Evolutionary conservation across 2,888 invertebrate species (phyloP).

Genomic region (Xestia sexstrigata): DNA sequence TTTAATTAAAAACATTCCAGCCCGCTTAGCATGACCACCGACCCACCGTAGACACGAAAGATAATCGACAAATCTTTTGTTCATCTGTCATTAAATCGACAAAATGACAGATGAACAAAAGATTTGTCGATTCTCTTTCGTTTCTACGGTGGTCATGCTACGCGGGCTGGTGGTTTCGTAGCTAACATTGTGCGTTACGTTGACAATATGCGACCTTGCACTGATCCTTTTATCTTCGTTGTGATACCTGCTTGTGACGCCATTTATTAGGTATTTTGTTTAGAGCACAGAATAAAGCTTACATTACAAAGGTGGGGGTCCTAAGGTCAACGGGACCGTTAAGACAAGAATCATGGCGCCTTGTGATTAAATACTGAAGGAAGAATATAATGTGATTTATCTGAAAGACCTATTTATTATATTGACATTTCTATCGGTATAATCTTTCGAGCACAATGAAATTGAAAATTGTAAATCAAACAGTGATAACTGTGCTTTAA

Average conservation of each 20-base stretch:
- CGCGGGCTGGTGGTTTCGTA: slow-evolving; percentile 51
- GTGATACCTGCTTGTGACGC: slow-evolving; percentile 72
- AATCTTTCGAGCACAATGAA: slow-evolving; percentile 57
- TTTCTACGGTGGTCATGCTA: no score
- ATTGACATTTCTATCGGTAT: slow-evolving; percentile 60
- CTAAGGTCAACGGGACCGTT: slow-evolving; percentile 68
- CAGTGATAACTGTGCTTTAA: slow-evolving; percentile 45
- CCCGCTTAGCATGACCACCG: no score
- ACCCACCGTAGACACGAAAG: no score
- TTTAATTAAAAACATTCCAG: slow-evolving; percentile 72
- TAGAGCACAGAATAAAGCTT: slow-evolving; percentile 60
- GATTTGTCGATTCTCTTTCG: no score
- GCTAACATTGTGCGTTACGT: slow-evolving; percentile 67
- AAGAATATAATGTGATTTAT: slow-evolving; percentile 55
- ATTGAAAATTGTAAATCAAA: slow-evolving; percentile 50
- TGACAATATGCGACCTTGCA: slow-evolving; percentile 78
- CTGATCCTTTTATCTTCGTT: slow-evolving; percentile 79
- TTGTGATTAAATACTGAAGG: slow-evolving; percentile 56
- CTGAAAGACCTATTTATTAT: slow-evolving; percentile 54
- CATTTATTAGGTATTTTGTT: slow-evolving; percentile 74
- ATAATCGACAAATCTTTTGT: no score
- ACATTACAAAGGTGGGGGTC: slow-evolving; percentile 64
- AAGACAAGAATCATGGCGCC: slow-evolving; percentile 63
- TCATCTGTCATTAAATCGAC: no score
- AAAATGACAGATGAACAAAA: no score